These are phyloP conservation scores for Aspidiotus rigidus DNA, from an alignment of 2,888 invertebrate species.

Conservation along the genomic window DNA sequence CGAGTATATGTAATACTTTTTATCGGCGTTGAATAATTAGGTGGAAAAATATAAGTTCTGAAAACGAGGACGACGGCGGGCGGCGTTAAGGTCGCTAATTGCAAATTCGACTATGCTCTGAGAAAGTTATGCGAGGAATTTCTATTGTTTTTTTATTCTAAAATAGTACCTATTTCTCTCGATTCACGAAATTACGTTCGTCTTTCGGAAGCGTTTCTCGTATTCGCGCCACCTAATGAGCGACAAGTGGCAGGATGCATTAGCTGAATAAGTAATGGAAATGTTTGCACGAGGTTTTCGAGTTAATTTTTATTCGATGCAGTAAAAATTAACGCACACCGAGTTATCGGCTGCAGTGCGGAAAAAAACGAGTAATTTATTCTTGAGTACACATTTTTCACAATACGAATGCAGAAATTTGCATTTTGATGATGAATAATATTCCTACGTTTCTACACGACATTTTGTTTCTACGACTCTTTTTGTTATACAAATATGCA, in stretches of 20 bases:
- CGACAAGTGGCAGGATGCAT: slow-evolving; percentile 31
- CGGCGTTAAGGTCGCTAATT: slow-evolving; percentile 28
- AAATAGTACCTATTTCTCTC: slow-evolving; percentile 9
- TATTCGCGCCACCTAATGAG: slow-evolving; percentile 21
- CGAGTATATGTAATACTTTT: too few species aligned
- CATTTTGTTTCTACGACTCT: too few species aligned
- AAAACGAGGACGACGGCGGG: background rate
- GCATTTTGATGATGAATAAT: too few species aligned
- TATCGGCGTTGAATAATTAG: too few species aligned
- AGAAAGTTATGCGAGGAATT: slow-evolving; percentile 26
- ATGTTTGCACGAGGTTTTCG: slow-evolving; percentile 19
- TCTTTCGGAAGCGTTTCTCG: slow-evolving; percentile 17
- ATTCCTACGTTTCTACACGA: too few species aligned
- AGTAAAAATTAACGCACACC: background rate
- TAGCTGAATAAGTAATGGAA: slow-evolving; percentile 15
- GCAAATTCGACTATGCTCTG: slow-evolving; percentile 29
- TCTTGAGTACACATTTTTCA: too few species aligned
- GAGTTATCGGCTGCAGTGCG: background rate
- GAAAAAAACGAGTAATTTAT: background rate
- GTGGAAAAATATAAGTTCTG: too few species aligned
- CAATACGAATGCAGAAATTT: too few species aligned
- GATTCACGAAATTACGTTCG: slow-evolving; percentile 14
- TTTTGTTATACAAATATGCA: too few species aligned
- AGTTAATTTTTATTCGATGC: slow-evolving; percentile 22
- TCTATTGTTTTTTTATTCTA: slow-evolving; percentile 26